Evolutionary conservation across 2,113 vertebrate species (phyloP).

Genomic region (Oncorhynchus tshawytscha): DNA sequence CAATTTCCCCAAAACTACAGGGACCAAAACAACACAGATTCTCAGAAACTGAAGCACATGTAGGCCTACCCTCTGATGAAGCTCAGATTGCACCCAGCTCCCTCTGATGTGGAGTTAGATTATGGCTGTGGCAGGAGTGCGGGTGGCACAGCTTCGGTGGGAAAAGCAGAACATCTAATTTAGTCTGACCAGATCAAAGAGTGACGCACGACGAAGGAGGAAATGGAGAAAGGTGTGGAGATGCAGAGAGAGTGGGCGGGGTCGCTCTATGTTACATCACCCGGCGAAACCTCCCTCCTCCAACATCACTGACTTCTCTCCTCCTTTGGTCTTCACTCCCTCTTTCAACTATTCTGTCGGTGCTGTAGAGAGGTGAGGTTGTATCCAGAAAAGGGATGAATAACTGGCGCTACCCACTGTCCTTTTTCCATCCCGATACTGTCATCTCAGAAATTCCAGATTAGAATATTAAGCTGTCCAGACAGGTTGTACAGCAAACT

Average conservation of each 20-base stretch:
- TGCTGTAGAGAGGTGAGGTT: background rate
- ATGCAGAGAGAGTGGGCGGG: constrained; percentile 16
- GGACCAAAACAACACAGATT: constrained; percentile 19
- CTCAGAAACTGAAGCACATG: constrained; percentile 13
- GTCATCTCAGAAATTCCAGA: constrained; percentile 6
- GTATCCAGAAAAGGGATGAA: background rate
- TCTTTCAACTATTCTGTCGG: constrained; percentile 5
- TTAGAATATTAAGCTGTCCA: constrained; percentile 24
- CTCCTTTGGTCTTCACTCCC: background rate
- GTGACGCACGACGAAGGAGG: constrained; percentile 4
- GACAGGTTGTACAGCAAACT: constrained; percentile 40
- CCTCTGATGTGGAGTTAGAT: constrained; percentile 36
- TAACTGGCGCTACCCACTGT: background rate
- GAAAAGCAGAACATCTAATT: constrained; percentile 46
- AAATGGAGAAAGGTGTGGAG: constrained; percentile 45
- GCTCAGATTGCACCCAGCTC: constrained; percentile 17
- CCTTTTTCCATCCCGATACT: constrained; percentile 14
- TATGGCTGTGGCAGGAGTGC: constrained; percentile 46
- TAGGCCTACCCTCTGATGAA: background rate
- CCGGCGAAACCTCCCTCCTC: constrained; percentile 2
- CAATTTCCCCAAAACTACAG: background rate
- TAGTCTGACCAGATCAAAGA: constrained; percentile 53
- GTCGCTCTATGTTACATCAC: constrained; percentile 8
- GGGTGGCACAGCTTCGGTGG: constrained; percentile 58
- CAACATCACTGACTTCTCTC: constrained; percentile 15